A percentile compares a stretch with the other conserved stretches of the same genome.
These are phyloP conservation scores for Lamellibrachia luymesi DNA, from an alignment of 1,140 invertebrate genomes.

Conservation along the genomic window DNA sequence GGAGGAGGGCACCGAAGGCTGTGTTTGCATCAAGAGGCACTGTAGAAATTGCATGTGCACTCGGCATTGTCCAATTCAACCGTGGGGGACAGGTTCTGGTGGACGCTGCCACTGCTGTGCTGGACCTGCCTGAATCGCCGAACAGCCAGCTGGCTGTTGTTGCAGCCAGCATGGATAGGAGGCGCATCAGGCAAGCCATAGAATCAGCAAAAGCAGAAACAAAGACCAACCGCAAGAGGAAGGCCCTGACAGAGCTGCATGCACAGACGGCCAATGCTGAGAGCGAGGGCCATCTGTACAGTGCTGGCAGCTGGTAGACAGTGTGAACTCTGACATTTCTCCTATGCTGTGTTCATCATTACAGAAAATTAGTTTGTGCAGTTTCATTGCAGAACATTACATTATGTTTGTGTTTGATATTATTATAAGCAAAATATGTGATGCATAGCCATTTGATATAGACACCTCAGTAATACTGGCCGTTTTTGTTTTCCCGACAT, in stretches of 20 bases:
- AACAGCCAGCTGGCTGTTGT: not conserved
- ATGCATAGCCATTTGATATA: not conserved
- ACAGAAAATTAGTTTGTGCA: not conserved
- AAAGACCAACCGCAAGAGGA: not conserved
- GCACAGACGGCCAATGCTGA: not conserved
- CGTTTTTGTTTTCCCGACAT: not conserved
- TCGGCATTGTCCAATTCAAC: not conserved
- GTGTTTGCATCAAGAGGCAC: not conserved
- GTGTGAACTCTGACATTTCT: too few species aligned
- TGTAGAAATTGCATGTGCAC: not conserved
- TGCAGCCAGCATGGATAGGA: not conserved
- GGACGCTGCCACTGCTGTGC: not conserved
- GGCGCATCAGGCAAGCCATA: not conserved
- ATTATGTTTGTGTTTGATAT: not conserved
- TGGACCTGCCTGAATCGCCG: not conserved
- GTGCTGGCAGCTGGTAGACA: too few species aligned
- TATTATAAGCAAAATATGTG: not conserved
- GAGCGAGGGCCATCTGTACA: not conserved
- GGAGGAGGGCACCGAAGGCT: constrained; percentile 1
- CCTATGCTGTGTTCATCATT: not conserved
- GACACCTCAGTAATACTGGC: not conserved
- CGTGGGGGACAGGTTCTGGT: not conserved
- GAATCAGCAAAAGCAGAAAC: not conserved
- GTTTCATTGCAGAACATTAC: not conserved
- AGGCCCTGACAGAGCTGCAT: not conserved